phyloP scores from a whole-genome alignment of 2,797 vertebrate genomes.

The Melanotaenia parkinsoni region DNA sequence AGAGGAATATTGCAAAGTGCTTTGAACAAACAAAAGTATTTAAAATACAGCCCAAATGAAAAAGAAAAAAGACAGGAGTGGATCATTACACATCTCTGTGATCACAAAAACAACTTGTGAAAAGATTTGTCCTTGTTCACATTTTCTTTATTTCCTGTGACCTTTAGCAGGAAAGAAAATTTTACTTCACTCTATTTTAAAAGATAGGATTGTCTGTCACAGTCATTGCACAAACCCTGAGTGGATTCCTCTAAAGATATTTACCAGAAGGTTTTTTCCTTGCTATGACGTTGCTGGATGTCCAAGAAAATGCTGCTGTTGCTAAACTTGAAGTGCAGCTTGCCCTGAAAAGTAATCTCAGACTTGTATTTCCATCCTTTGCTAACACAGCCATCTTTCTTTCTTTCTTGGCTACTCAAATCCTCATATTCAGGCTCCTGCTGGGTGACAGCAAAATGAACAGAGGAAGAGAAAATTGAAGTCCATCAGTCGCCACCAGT shows the following conservation, averaged over 20 bases:
- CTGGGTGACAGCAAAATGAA: slow-evolving; percentile 59
- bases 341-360: slow-evolving; percentile 1
- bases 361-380: slow-evolving; percentile 4
- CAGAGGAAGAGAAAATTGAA: slow-evolving; percentile 65
- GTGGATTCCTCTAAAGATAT: slow-evolving; percentile 6
- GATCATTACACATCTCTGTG: neutral
- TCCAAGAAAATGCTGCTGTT: slow-evolving; percentile 3
- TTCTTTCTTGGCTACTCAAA: slow-evolving; percentile 39
- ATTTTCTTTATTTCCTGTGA: neutral
- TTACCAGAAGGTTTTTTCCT: slow-evolving; percentile 2
- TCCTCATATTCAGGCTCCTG: slow-evolving; percentile 55
- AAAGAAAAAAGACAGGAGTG: neutral
- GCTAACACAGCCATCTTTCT: slow-evolving; percentile 36
- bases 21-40: neutral
- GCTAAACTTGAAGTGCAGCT: slow-evolving; percentile 6
- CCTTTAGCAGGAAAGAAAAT: neutral
- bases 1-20: neutral
- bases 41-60: neutral
- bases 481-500: slow-evolving; percentile 65
- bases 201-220: neutral
- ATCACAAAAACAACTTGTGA: neutral
- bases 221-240: neutral
- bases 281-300: slow-evolving; percentile 5
- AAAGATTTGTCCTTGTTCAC: no score
- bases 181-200: slow-evolving; percentile 6